Percentiles rank a stretch among this genome's conserved stretches.
These are phyloP conservation scores for Oscheius myriophilus DNA, from an alignment of 2,888 invertebrate species.

Conservation along the genomic window DNA sequence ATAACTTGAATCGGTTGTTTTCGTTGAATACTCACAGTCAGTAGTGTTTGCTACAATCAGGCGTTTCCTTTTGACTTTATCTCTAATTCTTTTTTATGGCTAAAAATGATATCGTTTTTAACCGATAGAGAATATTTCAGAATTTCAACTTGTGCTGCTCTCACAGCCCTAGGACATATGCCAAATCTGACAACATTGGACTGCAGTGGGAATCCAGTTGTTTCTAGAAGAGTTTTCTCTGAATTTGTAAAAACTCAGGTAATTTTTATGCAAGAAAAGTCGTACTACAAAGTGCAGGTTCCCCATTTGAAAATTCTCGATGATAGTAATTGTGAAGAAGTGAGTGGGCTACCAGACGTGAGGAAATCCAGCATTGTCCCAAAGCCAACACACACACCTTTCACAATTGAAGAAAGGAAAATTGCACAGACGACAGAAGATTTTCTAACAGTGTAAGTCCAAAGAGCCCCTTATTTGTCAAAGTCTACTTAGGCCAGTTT, in stretches of 20 bases:
- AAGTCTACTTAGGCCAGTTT: too few relatives aligned
- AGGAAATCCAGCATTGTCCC: background rate
- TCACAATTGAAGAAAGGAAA: too few relatives aligned
- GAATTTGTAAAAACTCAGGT: constrained; percentile 44
- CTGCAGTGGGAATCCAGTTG: constrained; percentile 43
- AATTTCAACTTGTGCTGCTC: constrained; percentile 15
- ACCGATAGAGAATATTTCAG: background rate
- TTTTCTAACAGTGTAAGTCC: too few relatives aligned
- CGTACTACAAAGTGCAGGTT: background rate
- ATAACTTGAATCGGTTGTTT: too few relatives aligned
- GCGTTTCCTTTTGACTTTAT: too few relatives aligned
- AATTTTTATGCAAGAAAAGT: background rate
- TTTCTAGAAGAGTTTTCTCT: constrained; percentile 39
- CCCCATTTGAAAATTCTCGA: background rate
- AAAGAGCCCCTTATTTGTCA: too few relatives aligned
- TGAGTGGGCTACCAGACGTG: constrained; percentile 1
- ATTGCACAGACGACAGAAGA: too few relatives aligned
- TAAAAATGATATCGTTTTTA: too few relatives aligned
- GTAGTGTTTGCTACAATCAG: too few relatives aligned
- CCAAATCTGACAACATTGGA: constrained; percentile 30
- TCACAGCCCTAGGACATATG: background rate
- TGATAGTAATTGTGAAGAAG: constrained; percentile 6
- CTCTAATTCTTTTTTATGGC: too few relatives aligned
- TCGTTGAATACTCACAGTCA: too few relatives aligned
- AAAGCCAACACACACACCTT: too few relatives aligned